A percentile compares a stretch with the other conserved stretches of the same genome.
Evolutionary conservation across 2,797 vertebrate species (phyloP).

Genomic region (Amniataba percoides): DNA sequence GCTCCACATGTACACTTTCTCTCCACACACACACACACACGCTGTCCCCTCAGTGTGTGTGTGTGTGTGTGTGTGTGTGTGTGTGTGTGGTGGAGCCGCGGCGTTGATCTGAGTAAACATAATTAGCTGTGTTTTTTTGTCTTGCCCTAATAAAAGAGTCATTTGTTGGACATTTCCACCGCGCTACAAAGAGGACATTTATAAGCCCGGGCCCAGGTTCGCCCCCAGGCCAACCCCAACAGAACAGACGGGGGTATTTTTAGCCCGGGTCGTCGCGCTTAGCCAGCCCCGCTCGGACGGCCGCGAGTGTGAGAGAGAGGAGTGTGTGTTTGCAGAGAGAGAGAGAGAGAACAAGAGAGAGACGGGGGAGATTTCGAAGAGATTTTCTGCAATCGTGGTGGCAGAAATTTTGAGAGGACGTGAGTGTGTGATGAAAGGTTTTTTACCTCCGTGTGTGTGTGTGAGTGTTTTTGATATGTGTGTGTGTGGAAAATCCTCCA

Average conservation of each 20-base stretch:
- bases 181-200: slow-evolving; percentile 97
- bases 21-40: neutral
- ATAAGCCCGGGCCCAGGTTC: slow-evolving; percentile 88
- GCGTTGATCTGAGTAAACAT: slow-evolving; percentile 95
- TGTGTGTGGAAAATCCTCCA: slow-evolving; percentile 86
- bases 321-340: slow-evolving; percentile 70
- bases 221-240: slow-evolving; percentile 94
- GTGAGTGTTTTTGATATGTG: slow-evolving; percentile 82
- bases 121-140: slow-evolving; percentile 97
- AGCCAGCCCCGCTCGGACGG: slow-evolving; percentile 55
- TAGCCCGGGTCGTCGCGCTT: slow-evolving; percentile 86
- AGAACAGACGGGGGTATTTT: slow-evolving; percentile 93
- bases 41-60: slow-evolving; percentile 18
- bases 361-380: slow-evolving; percentile 38
- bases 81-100: slow-evolving; percentile 80
- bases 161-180: slow-evolving; percentile 99
- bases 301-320: slow-evolving; percentile 46
- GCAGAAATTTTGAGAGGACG: slow-evolving; percentile 12
- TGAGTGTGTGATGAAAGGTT: slow-evolving; percentile 21
- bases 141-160: slow-evolving; percentile 96
- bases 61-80: slow-evolving; percentile 65
- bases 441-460: slow-evolving; percentile 77
- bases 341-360: slow-evolving; percentile 15
- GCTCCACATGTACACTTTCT: slow-evolving; percentile 25
- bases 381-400: slow-evolving; percentile 44